These are phyloP conservation scores for Phenganax stokvisi DNA, from an alignment of 92 coral and sea anemone genomes.

Conservation along the genomic window DNA sequence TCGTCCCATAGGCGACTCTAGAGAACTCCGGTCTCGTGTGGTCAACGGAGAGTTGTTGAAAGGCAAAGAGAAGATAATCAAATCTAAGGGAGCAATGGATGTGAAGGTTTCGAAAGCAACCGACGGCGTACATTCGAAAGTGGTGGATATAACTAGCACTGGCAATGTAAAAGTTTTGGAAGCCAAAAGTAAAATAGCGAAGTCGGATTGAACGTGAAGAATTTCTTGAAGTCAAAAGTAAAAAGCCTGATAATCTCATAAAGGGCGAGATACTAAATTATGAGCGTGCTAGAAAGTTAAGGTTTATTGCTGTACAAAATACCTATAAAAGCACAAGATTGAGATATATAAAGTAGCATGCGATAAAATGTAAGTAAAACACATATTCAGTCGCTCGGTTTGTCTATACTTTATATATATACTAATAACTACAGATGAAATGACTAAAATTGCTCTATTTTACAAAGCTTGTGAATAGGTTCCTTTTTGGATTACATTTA, in stretches of 20 bases:
- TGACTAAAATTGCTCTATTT: conserved; percentile 6
- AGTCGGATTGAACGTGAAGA: conserved; percentile 20
- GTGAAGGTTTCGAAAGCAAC: conserved; percentile 78
- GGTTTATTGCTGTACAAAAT: too few relatives aligned
- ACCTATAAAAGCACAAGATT: too few relatives aligned
- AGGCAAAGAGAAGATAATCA: conserved; percentile 82
- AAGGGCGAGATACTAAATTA: too few relatives aligned
- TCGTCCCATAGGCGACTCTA: conserved; percentile 75
- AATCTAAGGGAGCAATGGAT: conserved; percentile 86
- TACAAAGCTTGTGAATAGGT: background rate
- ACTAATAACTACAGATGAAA: background rate
- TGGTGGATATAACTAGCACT: conserved; percentile 78
- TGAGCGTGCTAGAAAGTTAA: too few relatives aligned
- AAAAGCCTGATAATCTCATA: too few relatives aligned
- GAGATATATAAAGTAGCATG: too few relatives aligned
- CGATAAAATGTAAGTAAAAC: too few relatives aligned
- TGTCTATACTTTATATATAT: background rate
- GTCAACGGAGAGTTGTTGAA: conserved; percentile 64
- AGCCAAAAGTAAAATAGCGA: conserved; percentile 72
- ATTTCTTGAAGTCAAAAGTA: too few relatives aligned
- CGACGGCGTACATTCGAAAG: conserved; percentile 65
- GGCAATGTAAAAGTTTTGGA: conserved; percentile 62
- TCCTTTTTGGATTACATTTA: background rate
- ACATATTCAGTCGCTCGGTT: too few relatives aligned
- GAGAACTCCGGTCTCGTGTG: conserved; percentile 71